phyloP scores from a whole-genome alignment of 2,888 invertebrate genomes.

The Oxyteleia sp. region DNA sequence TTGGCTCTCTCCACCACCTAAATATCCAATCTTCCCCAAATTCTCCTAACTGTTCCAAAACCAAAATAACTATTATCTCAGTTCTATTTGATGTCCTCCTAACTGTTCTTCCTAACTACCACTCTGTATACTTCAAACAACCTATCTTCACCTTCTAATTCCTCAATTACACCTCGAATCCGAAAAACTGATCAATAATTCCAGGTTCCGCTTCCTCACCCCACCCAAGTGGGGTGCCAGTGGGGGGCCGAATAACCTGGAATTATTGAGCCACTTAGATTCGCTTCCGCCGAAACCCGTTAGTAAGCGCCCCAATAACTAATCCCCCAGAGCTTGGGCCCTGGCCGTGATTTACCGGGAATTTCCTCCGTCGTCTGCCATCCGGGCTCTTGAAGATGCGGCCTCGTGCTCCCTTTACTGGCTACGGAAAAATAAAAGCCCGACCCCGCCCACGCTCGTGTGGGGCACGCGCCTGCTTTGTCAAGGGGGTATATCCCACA shows the following conservation, averaged over 20 bases:
- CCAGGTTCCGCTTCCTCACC: slow-evolving; percentile 13
- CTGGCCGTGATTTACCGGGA: slow-evolving; percentile 39
- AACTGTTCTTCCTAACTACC: slow-evolving; percentile 23
- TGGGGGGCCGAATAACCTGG: too few relatives aligned
- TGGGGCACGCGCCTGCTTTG: slow-evolving; percentile 86
- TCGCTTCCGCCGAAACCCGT: slow-evolving; percentile 40
- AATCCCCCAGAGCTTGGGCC: slow-evolving; percentile 4
- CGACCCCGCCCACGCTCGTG: slow-evolving; percentile 87
- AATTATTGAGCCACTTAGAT: slow-evolving; percentile 6
- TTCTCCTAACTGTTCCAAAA: background rate
- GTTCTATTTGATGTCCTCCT: background rate
- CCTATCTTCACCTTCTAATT: background rate
- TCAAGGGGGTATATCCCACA: slow-evolving; percentile 81
- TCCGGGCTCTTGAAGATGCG: slow-evolving; percentile 54
- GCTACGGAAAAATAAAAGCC: slow-evolving; percentile 73
- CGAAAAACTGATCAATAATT: slow-evolving; percentile 38
- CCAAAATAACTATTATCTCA: background rate
- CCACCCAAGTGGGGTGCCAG: too few relatives aligned
- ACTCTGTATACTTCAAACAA: background rate
- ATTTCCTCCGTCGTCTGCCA: slow-evolving; percentile 46
- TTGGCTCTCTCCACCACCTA: background rate
- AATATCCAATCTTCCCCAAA: background rate
- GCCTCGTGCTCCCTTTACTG: slow-evolving; percentile 46
- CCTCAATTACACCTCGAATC: slow-evolving; percentile 12
- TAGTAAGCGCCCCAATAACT: slow-evolving; percentile 32